Evolutionary conservation across 2,113 vertebrate species (phyloP), one percentile per base, ranked within the genome.

Genomic region (Vanacampus margaritifer): DNA sequence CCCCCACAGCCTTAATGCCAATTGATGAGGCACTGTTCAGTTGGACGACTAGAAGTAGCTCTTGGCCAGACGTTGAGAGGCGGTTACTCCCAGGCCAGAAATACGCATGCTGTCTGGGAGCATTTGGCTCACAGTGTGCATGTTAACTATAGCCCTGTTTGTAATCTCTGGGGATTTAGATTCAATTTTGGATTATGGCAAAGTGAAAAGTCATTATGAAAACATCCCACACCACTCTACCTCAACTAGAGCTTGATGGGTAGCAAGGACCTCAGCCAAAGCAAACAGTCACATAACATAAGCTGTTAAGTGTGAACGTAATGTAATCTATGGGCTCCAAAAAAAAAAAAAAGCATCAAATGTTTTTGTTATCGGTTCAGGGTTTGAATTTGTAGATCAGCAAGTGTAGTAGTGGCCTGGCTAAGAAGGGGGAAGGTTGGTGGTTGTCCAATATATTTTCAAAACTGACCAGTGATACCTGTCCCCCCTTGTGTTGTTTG

Each of bases 151-250:
- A 66, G 82, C 77, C 73, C 74, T 81, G 77, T 88, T 87, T 81
- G 86, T 92, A 91, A 92, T 89, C 89, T 87, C 76, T 67, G 73
- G 65, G 84, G 86, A 90, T 91, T 91, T 89, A 86, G 87, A 88
- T 92, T 80, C 74, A 89, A 80, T 88, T 90, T 85, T 89, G 86
- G 89, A 90, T 90, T 89, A 81, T 74, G 76, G 63, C 77, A 74
- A 85, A 86, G 72, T 85, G 73, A 90, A 92, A 87, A 86, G 84
- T 90, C 86, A 88, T 91, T 89, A 86, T 82, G 74, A 83, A 80
- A 75, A 74, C 76, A 79, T 80, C 56, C 67, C 67, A 69, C 75
- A 62, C 43, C 72, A 50, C 67, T n/a, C 63, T 61, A 35, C 67
- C 56, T 62, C 67, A 69, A 67, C 72, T 76, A 64, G 74, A 77